phyloP scores from a whole-genome alignment of 2,797 vertebrate genomes.

The Melanotaenia trifasciata region DNA sequence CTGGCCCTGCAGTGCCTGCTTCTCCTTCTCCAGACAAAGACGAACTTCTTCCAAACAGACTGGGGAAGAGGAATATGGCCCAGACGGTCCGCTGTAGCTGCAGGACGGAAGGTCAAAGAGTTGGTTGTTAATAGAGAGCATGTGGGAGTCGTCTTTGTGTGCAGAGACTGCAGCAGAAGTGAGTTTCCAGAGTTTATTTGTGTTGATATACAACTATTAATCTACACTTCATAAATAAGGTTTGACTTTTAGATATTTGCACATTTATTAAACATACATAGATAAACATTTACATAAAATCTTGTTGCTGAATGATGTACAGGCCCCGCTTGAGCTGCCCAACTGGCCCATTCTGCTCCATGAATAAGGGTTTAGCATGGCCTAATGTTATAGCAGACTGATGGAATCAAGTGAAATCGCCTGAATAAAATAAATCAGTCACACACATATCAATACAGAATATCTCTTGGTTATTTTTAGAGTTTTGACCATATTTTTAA shows the following conservation, averaged over 20 bases:
- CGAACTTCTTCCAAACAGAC: slow-evolving; percentile 66
- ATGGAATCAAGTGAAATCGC: neutral
- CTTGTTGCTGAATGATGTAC: neutral
- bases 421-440: neutral
- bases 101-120: slow-evolving; percentile 23
- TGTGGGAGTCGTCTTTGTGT: slow-evolving; percentile 5
- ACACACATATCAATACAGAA: neutral
- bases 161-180: neutral
- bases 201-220: neutral
- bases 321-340: neutral
- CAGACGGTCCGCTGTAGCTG: slow-evolving; percentile 54
- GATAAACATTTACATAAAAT: neutral
- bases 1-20: slow-evolving; percentile 83
- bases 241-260: neutral
- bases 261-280: neutral
- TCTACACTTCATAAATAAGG: neutral
- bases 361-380: neutral
- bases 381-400: neutral
- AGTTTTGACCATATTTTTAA: neutral
- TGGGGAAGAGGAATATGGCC: slow-evolving; percentile 74
- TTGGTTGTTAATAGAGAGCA: slow-evolving; percentile 4
- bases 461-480: neutral
- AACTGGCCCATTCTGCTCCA: neutral
- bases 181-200: neutral
- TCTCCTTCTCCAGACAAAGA: slow-evolving; percentile 77